Evolutionary conservation across 2,113 vertebrate species (phyloP), one percentile per base, ranked within the genome.

Genomic region (Herpetotheres cachinnans): DNA sequence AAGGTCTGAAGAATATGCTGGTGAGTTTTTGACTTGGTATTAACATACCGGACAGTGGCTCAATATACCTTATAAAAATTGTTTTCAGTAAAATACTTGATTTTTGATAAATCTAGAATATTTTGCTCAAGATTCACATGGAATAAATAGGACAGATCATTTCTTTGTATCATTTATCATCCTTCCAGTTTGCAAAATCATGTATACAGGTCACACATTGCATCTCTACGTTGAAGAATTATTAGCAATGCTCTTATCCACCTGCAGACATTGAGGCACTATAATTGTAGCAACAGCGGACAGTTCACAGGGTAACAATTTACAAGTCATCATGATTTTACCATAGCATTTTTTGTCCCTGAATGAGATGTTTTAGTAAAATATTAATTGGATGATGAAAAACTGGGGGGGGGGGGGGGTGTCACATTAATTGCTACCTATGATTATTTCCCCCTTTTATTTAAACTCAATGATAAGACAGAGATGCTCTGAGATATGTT

Each of bases 381-480:
- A 67, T 91, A 67, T 93, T 61, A 83, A 72, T 69, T 92, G 25
- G 15, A 73, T 58, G 17, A 86, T 82, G 66, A 77, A 89, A 67
- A 89, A 10, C 5, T 6, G 36, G 17, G 14, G 69, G 30, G 50
- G 50, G 11, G 34, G 38, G 17, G 50, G 50, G 11, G 34, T 36
- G 17, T 34, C 42, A 71, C 21, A 69, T 94, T 34, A 47, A 79
- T 78, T 84, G 61, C 6, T 25, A 84, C 27, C 26, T 73, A 26
- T 26, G 79, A 12, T 25, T 61, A 30, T 55, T 71, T 65, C 44
- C 7, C 6, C 17, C 16, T 74, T 42, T 80, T 72, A 67, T 89
- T 95, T 95, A 59, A 73, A 38, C 36, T 7, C 54, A 30, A 0
- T 56, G 34, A 27, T 44, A 78, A 79, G 76, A 18, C 46, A 56